Conservation (phyloP, 1,140 invertebrate species). For the Macrobrachium rosenbergii region DNA sequence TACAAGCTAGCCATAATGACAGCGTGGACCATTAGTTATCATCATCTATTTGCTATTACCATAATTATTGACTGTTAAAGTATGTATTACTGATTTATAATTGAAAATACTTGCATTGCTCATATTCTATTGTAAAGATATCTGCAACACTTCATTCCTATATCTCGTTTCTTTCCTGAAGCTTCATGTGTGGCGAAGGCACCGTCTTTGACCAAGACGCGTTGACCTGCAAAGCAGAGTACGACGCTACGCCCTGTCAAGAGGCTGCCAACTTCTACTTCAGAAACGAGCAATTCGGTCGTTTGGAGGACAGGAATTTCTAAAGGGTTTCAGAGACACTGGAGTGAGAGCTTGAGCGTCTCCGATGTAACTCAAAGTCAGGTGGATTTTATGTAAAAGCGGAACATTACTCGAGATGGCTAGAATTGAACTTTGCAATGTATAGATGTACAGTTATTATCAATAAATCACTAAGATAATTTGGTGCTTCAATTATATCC, state of each 20-base stretch:
- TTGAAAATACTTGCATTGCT: background rate
- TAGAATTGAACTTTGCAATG: too few species aligned
- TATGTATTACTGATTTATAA: too few species aligned
- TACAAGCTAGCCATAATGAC: too few species aligned
- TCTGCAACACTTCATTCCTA: background rate
- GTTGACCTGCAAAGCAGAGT: slow-evolving; percentile 24
- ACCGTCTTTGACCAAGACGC: slow-evolving; percentile 35
- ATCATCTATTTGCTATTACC: too few species aligned
- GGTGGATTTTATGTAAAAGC: background rate
- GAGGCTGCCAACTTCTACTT: slow-evolving; percentile 14
- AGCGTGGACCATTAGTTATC: too few species aligned
- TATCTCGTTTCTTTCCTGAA: background rate
- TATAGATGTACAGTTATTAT: too few species aligned
- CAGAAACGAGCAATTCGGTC: background rate
- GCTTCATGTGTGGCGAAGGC: slow-evolving; percentile 44
- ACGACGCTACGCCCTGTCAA: slow-evolving; percentile 18
- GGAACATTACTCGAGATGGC: too few species aligned
- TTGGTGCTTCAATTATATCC: too few species aligned
- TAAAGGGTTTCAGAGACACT: background rate
- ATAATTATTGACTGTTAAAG: too few species aligned
- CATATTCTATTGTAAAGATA: background rate
- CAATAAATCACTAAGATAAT: too few species aligned
- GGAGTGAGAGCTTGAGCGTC: background rate
- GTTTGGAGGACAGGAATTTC: too few species aligned
- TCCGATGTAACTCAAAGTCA: background rate